phyloP scores from a whole-genome alignment of 1,140 invertebrate species.

The Lepidurus couesii region DNA sequence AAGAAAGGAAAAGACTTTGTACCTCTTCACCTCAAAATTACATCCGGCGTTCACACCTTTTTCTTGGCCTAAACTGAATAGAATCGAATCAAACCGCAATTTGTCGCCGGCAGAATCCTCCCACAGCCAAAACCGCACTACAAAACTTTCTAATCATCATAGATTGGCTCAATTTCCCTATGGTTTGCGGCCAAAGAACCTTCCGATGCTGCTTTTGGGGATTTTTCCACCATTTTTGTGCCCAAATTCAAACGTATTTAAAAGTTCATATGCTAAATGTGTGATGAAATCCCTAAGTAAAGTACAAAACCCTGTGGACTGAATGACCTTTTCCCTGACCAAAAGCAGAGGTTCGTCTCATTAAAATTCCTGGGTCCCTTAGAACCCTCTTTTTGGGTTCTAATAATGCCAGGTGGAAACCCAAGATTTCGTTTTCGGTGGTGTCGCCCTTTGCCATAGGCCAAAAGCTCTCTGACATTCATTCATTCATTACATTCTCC shows the following conservation, averaged over 20 bases:
- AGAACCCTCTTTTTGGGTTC: neutral
- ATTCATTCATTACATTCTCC: neutral
- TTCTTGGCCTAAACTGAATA: neutral
- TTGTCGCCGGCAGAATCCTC: neutral
- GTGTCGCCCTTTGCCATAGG: neutral
- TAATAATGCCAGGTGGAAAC: neutral
- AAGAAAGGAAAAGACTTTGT: conserved; percentile 6
- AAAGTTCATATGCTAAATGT: no score
- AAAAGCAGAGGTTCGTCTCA: neutral
- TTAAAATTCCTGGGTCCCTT: neutral
- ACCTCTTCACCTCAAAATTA: neutral
- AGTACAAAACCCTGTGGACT: no score
- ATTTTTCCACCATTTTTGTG: no score
- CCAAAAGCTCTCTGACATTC: neutral
- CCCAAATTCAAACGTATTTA: no score
- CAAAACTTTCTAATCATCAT: conserved; percentile 5
- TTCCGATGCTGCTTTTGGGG: neutral
- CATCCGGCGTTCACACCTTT: conserved; percentile 6
- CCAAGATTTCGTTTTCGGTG: neutral
- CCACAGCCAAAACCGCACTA: neutral
- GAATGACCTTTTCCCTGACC: neutral
- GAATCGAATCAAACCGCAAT: conserved; percentile 3
- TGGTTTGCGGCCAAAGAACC: neutral
- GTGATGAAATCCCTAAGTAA: no score
- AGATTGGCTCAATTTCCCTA: conserved; percentile 9